Conservation (phyloP, 2,797 vertebrate species). For the Paguma larvata region DNA sequence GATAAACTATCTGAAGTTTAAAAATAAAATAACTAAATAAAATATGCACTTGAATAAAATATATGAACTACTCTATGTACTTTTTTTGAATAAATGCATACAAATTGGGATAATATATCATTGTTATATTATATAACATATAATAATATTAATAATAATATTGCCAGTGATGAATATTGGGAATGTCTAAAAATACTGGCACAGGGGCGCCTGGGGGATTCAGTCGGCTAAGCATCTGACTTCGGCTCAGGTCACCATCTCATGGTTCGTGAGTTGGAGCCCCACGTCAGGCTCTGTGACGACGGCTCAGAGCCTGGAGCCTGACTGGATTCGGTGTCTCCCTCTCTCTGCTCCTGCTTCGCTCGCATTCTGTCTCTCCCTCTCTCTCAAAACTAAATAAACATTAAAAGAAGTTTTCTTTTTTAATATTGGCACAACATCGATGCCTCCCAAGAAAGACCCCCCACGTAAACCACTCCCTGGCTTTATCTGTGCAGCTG, state of each 20-base stretch:
- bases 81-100: not conserved
- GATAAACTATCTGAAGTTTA: not conserved
- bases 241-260: no score
- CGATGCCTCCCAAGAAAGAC: not conserved
- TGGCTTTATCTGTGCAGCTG: not conserved
- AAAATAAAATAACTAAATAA: not conserved
- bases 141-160: not conserved
- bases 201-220: no score
- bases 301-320: no score
- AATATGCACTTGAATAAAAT: not conserved
- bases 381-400: no score
- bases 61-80: not conserved
- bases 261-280: fast-evolving
- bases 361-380: no score
- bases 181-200: not conserved
- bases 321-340: no score
- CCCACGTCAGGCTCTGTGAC: no score
- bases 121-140: no score
- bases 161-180: not conserved
- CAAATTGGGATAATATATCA: not conserved
- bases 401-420: no score
- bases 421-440: no score
- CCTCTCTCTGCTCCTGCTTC: no score
- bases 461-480: not conserved
- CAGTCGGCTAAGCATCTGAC: no score